Evolutionary conservation across 2,888 invertebrate species (phyloP).

Genomic region (Halictus ligatus): DNA sequence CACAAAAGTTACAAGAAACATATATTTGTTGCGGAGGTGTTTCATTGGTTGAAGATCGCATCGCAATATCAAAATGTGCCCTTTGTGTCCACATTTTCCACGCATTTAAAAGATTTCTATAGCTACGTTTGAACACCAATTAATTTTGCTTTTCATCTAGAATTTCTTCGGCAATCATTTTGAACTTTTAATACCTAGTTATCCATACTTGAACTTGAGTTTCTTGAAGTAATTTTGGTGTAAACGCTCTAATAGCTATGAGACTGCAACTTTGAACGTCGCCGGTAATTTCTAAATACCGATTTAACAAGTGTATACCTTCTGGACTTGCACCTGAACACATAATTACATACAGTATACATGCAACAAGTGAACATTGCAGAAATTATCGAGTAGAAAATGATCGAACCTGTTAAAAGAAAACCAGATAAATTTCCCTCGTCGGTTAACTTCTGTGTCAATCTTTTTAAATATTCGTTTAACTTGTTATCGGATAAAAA

Average conservation of each 20-base stretch:
- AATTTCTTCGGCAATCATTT: not conserved
- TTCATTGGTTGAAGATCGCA: constrained; percentile 87
- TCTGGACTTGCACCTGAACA: constrained; percentile 89
- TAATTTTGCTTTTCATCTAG: not conserved
- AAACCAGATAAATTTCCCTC: constrained; percentile 94
- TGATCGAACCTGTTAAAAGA: constrained; percentile 90
- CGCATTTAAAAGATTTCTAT: constrained; percentile 92
- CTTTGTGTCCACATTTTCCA: constrained; percentile 97
- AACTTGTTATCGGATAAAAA: constrained; percentile 93
- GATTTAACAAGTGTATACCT: constrained; percentile 92
- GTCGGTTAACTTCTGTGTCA: constrained; percentile 89
- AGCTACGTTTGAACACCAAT: constrained; percentile 85
- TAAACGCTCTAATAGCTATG: constrained; percentile 91
- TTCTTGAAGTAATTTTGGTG: constrained; percentile 88
- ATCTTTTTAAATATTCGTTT: constrained; percentile 90
- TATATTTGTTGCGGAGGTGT: constrained; percentile 89
- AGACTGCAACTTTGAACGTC: constrained; percentile 97
- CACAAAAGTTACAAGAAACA: constrained; percentile 97
- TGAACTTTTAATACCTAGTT: constrained; percentile 85
- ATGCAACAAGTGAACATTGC: not conserved
- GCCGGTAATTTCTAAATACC: constrained; percentile 93
- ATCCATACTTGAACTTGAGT: constrained; percentile 89
- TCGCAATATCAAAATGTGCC: constrained; percentile 94
- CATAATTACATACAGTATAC: not conserved
- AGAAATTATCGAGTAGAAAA: not conserved